Percentiles rank a stretch among this genome's conserved stretches.
phyloP scores from a whole-genome alignment of 2,888 invertebrate genomes.

The Seladonia tumulorum region DNA sequence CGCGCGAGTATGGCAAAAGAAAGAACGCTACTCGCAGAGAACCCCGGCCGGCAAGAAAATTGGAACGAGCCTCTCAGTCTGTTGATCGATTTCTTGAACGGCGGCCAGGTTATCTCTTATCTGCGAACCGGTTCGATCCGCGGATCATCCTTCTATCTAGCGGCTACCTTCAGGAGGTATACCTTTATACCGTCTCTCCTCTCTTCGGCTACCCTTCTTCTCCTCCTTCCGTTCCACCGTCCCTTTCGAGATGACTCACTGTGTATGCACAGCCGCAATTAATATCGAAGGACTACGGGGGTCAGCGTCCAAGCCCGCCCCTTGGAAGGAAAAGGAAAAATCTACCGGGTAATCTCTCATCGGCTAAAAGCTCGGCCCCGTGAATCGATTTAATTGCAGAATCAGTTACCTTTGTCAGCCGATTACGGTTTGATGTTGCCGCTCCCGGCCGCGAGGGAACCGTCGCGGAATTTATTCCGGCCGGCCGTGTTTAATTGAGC shows the following conservation, averaged over 20 bases:
- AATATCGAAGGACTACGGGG: conserved; percentile 38
- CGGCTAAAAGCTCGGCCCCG: not conserved
- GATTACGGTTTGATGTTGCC: conserved; percentile 13
- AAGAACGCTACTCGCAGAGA: not conserved
- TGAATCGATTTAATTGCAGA: conserved; percentile 47
- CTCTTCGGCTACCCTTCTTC: not conserved
- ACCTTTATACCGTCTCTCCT: not conserved
- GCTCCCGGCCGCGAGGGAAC: not conserved
- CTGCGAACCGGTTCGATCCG: conserved; percentile 62
- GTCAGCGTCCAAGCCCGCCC: conserved; percentile 35
- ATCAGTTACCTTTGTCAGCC: conserved; percentile 34
- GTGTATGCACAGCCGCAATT: conserved; percentile 35
- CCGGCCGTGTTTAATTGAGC: conserved; percentile 7
- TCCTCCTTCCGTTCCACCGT: not conserved
- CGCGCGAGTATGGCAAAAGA: not conserved
- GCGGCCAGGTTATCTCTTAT: conserved; percentile 57
- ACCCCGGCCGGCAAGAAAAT: conserved; percentile 42
- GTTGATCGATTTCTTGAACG: conserved; percentile 53
- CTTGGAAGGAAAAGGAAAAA: not conserved
- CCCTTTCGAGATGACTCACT: conserved; percentile 44
- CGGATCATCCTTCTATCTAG: conserved; percentile 54
- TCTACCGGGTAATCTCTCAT: conserved; percentile 26
- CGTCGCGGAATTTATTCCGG: conserved; percentile 14
- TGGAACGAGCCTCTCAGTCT: conserved; percentile 46
- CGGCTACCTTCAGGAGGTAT: conserved; percentile 18